phyloP scores from a whole-genome alignment of 2,888 invertebrate genomes.

The Drosophila tanythrix region DNA sequence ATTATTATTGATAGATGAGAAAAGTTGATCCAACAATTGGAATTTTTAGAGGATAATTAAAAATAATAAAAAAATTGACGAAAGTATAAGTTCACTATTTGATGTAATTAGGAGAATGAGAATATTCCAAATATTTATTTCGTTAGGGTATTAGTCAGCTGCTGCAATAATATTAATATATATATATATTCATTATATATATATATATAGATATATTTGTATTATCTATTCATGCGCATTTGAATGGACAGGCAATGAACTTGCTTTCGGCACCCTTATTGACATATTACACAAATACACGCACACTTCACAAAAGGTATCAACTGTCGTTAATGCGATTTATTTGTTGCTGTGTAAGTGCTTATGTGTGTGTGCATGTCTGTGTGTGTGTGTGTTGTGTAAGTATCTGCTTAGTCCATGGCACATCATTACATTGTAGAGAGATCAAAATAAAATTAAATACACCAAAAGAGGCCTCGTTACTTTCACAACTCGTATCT shows the following conservation, averaged over 20 bases:
- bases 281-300: conserved; percentile 38
- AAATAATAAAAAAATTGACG: not conserved
- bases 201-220: not conserved
- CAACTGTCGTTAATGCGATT: conserved; percentile 54
- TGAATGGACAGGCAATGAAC: conserved; percentile 29
- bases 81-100: not conserved
- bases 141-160: not conserved
- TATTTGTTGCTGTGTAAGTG: conserved; percentile 17
- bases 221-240: conserved; percentile 34
- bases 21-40: not conserved
- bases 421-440: conserved; percentile 38
- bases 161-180: not conserved
- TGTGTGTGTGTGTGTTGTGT: conserved; percentile 4
- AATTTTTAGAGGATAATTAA: not conserved
- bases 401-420: conserved; percentile 23
- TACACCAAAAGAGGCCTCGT: conserved; percentile 9
- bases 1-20: not conserved
- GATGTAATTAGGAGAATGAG: not conserved
- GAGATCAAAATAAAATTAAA: conserved; percentile 45
- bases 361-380: not conserved
- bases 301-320: conserved; percentile 44
- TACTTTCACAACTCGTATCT: conserved; percentile 9
- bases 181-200: not conserved
- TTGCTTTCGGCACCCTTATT: conserved; percentile 17
- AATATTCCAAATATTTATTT: not conserved